Evolutionary conservation across 2,113 vertebrate species (phyloP).

Genomic region (Xiphias gladius): DNA sequence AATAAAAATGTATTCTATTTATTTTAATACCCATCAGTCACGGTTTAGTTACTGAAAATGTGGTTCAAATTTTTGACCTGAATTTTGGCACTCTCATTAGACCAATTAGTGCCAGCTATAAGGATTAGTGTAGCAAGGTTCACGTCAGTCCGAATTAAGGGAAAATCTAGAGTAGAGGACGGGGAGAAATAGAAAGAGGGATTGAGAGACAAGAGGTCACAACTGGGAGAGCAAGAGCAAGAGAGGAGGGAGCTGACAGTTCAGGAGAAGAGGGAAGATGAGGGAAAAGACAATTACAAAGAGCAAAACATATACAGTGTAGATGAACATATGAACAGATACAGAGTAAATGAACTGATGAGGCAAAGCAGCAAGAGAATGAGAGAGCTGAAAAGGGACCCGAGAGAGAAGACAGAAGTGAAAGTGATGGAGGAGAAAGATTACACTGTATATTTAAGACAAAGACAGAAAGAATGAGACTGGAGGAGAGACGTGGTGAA

Average conservation of each 20-base stretch:
- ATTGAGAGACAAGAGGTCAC: background rate
- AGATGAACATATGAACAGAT: background rate
- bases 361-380: background rate
- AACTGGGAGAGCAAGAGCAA: background rate
- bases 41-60: background rate
- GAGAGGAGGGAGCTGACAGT: background rate
- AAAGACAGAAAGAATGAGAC: background rate
- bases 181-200: background rate
- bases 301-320: no score
- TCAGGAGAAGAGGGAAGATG: background rate
- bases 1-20: background rate
- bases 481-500: background rate
- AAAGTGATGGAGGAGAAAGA: background rate
- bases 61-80: background rate
- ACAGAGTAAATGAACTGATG: background rate
- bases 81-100: background rate
- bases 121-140: background rate
- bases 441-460: background rate
- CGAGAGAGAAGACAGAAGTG: background rate
- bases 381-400: background rate
- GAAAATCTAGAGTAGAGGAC: background rate
- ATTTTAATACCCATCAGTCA: background rate
- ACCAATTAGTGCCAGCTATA: constrained; percentile 17
- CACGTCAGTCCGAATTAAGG: constrained; percentile 22
- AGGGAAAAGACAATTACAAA: background rate